phyloP scores from a whole-genome alignment of 2,888 invertebrate species.

The Andrena fulva region DNA sequence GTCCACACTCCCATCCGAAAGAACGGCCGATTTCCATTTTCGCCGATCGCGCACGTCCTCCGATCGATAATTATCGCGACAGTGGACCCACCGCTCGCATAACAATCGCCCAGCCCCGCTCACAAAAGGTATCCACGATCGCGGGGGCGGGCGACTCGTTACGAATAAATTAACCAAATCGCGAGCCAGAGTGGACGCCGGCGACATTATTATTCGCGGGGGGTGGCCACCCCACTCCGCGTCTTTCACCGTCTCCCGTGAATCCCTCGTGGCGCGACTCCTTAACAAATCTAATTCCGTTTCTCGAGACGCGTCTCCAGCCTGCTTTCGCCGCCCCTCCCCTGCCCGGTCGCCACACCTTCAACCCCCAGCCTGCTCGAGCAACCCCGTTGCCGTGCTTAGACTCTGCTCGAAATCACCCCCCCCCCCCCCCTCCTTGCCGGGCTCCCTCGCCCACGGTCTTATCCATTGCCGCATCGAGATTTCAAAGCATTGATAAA shows the following conservation, averaged over 20 bases:
- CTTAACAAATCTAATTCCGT: conserved; percentile 73
- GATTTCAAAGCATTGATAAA: conserved; percentile 76
- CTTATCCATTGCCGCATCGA: conserved; percentile 54
- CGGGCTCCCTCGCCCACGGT: conserved; percentile 3
- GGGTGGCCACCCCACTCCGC: not conserved
- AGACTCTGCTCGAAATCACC: conserved; percentile 36
- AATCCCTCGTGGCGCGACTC: conserved; percentile 29
- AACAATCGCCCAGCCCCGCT: conserved; percentile 32
- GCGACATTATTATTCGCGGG: conserved; percentile 53
- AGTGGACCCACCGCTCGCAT: conserved; percentile 14
- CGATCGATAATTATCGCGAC: conserved; percentile 47
- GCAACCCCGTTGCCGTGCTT: conserved; percentile 8
- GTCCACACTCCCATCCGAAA: not conserved
- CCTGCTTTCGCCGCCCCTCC: conserved; percentile 36
- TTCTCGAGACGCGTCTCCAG: conserved; percentile 50
- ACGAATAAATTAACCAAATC: conserved; percentile 64
- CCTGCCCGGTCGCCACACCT: not conserved
- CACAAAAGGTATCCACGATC: conserved; percentile 35
- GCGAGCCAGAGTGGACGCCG: conserved; percentile 34
- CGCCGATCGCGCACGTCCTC: conserved; percentile 4
- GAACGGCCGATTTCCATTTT: conserved; percentile 31
- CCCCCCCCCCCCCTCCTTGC: conserved; percentile 11
- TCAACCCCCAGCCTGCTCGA: not conserved
- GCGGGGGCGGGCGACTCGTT: conserved; percentile 48
- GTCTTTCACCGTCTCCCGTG: conserved; percentile 32